These are phyloP conservation scores for Microtus ochrogaster DNA, from an alignment of 2,113 vertebrate genomes.

Conservation along the genomic window DNA sequence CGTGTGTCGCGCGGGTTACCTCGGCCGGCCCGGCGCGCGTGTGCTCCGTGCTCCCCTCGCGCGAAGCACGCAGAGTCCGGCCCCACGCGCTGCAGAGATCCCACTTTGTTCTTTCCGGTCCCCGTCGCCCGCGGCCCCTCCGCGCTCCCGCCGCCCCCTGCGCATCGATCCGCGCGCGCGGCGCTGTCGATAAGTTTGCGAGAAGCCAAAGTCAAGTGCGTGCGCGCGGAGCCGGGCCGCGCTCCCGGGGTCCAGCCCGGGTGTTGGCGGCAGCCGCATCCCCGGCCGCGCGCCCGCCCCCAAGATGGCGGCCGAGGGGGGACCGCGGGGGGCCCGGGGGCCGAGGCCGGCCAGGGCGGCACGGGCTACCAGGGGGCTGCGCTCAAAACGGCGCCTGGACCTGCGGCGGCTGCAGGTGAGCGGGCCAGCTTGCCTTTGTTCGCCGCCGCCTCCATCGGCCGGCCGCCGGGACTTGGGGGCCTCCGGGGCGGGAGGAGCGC, in stretches of 20 bases:
- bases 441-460: constrained; percentile 95
- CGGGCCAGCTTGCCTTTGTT: constrained; percentile 93
- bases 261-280: constrained; percentile 93
- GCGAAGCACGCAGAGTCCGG: too few relatives aligned
- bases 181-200: constrained; percentile 94
- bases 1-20: not conserved
- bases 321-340: constrained; percentile 86
- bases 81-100: constrained; percentile 65
- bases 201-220: constrained; percentile 91
- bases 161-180: constrained; percentile 91
- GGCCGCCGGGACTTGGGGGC: constrained; percentile 80
- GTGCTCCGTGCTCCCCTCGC: constrained; percentile 58
- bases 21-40: constrained; percentile 34
- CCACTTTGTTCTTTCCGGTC: constrained; percentile 76
- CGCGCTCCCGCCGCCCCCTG: constrained; percentile 77
- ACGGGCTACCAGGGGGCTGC: constrained; percentile 86
- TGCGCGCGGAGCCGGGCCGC: constrained; percentile 83
- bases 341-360: not conserved
- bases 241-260: constrained; percentile 90
- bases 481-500: constrained; percentile 84
- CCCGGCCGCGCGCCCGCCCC: constrained; percentile 89
- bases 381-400: constrained; percentile 95
- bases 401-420: constrained; percentile 96
- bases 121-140: constrained; percentile 21
- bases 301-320: constrained; percentile 99